Evolutionary conservation across 2,888 invertebrate genomes (phyloP), one percentile per base, ranked within the genome.

Genomic region (Chymomyza procnemis): DNA sequence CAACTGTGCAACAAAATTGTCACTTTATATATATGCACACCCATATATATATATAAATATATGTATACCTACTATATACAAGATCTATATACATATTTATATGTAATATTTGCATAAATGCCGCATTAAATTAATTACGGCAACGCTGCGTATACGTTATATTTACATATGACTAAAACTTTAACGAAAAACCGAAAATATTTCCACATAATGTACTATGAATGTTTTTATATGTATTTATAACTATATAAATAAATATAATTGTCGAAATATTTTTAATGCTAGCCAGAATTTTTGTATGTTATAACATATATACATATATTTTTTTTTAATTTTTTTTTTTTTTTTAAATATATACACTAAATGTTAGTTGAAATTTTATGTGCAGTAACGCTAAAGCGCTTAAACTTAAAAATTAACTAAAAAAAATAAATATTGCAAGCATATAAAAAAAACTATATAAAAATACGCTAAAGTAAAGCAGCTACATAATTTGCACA

Each of bases 251-350:
- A 19, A 54, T 41, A n/a, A n/a, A 46, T 41, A 54, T 55, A 46
- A 80, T 73, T 76, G 84, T 83, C 76, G 70, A 64, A 68, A 71
- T 74, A 80, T 82, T 81, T 85, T 83, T 80, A 81, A 76, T 74
- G 85, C 80, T 81, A 81, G 81, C 83, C 78, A 83, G 85, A 81
- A 81, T 81, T 81, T 81, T 74, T 83, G 76, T 76, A 73, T 78
- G 78, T 75, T 76, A 71, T 68, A 16, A 18, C 22, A 2, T 22
- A 22, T 63, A 66, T 64, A 69, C 54, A 65, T 64, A 30, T 30
- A 60, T 47, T 47, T 54, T 26, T 30, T 47, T 48, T 54, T 54
- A 67, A 46, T 64, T 73, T 76, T 61, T 73, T 81, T 84, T 85
- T 81, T 47, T 50, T 50, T 50, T 41, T 41, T 12, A 41, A 41